These are phyloP conservation scores for Ciconia maguari DNA, from an alignment of 2,113 vertebrate species.

Conservation along the genomic window DNA sequence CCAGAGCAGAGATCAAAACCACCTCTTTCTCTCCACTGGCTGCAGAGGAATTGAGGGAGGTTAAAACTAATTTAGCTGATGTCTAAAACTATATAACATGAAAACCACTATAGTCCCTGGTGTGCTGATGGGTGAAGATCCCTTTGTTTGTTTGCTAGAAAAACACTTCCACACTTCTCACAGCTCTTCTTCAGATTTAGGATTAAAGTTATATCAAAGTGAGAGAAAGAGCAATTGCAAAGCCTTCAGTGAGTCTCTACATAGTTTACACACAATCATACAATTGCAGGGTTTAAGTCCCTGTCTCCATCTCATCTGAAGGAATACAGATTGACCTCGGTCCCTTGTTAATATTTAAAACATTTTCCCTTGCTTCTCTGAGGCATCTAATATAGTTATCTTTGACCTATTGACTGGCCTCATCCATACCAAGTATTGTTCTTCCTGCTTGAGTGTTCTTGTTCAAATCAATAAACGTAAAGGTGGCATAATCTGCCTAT, in stretches of 20 bases:
- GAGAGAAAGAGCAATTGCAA: not conserved
- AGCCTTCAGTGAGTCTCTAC: not conserved
- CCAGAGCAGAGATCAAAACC: not conserved
- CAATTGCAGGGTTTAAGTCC: not conserved
- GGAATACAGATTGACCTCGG: not conserved
- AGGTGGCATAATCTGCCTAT: not conserved
- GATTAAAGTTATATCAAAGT: not conserved
- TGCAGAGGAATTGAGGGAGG: not conserved
- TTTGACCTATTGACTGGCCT: conserved; percentile 19
- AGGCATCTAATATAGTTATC: conserved; percentile 3
- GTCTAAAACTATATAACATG: not conserved
- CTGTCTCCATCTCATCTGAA: not conserved
- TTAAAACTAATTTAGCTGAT: not conserved
- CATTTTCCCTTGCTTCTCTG: not conserved
- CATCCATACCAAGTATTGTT: not conserved
- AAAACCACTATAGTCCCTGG: not conserved
- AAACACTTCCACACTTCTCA: not conserved
- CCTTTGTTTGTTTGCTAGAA: not conserved
- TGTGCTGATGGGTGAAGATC: not conserved
- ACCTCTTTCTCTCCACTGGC: not conserved
- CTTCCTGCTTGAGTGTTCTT: not conserved
- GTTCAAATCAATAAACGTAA: conserved; percentile 16
- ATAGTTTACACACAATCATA: not conserved
- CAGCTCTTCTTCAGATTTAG: not conserved
- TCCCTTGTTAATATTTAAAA: conserved; percentile 36